These are phyloP conservation scores for Loxodonta africana DNA, from an alignment of 2,113 vertebrate genomes.

Conservation along the genomic window DNA sequence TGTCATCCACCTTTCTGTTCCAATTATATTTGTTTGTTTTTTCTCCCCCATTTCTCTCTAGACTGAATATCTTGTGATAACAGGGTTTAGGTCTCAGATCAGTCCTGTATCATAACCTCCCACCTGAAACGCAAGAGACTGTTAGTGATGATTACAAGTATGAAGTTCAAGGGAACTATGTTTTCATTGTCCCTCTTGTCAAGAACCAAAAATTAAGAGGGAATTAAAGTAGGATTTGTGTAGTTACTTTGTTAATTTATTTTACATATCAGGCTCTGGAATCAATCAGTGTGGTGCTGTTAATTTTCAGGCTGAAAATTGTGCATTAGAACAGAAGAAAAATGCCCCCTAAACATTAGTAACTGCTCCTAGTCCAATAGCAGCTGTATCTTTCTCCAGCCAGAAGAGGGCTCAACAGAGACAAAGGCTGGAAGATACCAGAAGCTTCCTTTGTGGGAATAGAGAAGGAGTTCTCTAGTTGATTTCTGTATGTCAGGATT, in stretches of 20 bases:
- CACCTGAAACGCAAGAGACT: not conserved
- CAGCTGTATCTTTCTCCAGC: not conserved
- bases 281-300: not conserved
- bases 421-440: not conserved
- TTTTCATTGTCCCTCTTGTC: not conserved
- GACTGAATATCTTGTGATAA: not conserved
- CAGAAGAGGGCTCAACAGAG: not conserved
- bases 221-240: not conserved
- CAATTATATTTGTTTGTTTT: not conserved
- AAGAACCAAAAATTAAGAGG: not conserved
- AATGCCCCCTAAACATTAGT: not conserved
- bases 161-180: not conserved
- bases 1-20: not conserved
- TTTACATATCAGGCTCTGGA: not conserved
- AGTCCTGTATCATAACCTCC: not conserved
- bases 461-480: not conserved
- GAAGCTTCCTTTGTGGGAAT: not conserved
- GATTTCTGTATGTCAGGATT: not conserved
- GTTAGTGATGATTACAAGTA: not conserved
- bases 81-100: not conserved
- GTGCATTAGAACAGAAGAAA: not conserved
- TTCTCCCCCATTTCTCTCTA: not conserved
- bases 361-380: not conserved
- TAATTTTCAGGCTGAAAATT: conserved; percentile 43
- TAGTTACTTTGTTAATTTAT: not conserved